Conservation (phyloP, 2,888 invertebrate species). For the Gerris lacustris region DNA sequence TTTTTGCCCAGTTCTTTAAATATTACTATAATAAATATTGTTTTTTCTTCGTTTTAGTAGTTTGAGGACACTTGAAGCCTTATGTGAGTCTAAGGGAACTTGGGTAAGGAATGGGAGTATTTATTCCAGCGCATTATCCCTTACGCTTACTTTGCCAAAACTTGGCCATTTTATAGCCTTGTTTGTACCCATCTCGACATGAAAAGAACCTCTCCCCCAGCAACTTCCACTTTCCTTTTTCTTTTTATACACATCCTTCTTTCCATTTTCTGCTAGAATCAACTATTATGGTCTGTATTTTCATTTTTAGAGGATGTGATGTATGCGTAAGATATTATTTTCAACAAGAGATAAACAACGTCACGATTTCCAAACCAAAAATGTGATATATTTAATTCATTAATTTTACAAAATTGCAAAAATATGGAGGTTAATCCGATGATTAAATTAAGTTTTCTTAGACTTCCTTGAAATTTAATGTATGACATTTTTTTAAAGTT, state of each 20-base stretch:
- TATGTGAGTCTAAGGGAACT: neutral
- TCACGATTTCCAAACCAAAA: too few species aligned
- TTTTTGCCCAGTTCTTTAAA: conserved; percentile 1
- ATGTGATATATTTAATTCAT: too few species aligned
- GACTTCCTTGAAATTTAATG: too few species aligned
- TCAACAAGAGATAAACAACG: too few species aligned
- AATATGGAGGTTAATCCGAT: too few species aligned
- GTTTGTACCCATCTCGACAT: neutral
- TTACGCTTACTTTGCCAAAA: conserved; percentile 5
- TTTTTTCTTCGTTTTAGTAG: neutral
- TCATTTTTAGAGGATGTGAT: too few species aligned
- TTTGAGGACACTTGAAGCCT: neutral
- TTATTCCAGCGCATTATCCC: conserved; percentile 3
- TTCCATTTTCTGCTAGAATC: too few species aligned
- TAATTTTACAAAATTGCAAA: too few species aligned
- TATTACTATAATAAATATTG: neutral
- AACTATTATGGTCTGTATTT: too few species aligned
- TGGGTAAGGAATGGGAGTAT: neutral
- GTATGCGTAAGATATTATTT: too few species aligned
- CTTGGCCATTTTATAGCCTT: neutral
- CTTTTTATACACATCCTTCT: neutral
- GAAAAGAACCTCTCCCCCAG: neutral
- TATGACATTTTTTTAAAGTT: too few species aligned
- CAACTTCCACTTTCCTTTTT: neutral
- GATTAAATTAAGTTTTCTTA: too few species aligned